phyloP scores from a whole-genome alignment of 1,140 invertebrate species.

The Branchinecta lindahli region DNA sequence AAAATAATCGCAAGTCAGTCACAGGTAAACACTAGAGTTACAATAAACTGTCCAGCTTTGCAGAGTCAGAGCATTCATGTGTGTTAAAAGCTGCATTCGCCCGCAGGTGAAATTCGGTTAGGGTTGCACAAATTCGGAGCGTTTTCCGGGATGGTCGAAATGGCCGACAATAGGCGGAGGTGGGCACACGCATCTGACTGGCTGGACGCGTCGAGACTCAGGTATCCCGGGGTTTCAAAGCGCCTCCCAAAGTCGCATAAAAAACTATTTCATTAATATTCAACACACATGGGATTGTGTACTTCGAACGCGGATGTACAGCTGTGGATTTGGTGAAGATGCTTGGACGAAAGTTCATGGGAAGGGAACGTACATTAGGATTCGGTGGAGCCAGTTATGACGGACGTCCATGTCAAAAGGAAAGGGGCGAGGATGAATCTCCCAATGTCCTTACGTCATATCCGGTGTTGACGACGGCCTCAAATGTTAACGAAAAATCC shows the following conservation, averaged over 20 bases:
- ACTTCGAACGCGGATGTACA: no score
- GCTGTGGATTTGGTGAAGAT: no score
- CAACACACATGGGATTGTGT: neutral
- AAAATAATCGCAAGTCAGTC: conserved; percentile 1
- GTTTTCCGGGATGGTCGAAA: neutral
- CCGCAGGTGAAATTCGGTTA: neutral
- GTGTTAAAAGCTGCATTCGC: neutral
- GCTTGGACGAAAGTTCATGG: no score
- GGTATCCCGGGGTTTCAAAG: neutral
- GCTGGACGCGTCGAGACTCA: neutral
- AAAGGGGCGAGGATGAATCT: no score
- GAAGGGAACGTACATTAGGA: no score
- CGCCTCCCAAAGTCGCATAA: neutral
- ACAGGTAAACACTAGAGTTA: conserved; percentile 3
- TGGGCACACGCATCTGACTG: neutral
- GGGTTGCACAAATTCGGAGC: neutral
- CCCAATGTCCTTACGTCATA: no score
- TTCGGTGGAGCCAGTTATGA: no score
- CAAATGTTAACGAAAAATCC: no score
- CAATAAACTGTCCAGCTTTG: conserved; percentile 2
- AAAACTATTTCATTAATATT: conserved; percentile 9
- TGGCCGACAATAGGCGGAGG: neutral
- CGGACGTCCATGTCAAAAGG: no score
- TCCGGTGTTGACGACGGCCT: no score
- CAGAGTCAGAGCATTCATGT: neutral